Conservation (phyloP, 2,888 invertebrate genomes). For the Trissoscelio sp. region DNA sequence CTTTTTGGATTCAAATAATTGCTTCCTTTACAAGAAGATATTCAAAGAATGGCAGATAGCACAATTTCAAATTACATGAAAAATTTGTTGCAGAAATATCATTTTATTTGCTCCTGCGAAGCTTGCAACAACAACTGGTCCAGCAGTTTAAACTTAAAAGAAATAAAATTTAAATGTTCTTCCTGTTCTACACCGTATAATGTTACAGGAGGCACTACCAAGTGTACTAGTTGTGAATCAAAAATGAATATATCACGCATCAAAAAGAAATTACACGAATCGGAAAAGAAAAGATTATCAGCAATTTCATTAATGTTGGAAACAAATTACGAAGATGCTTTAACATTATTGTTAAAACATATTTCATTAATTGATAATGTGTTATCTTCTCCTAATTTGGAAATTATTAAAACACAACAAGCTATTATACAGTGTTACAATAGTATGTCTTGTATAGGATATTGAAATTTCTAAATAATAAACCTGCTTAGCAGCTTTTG, state of each 20-base stretch:
- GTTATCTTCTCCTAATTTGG: conserved; percentile 77
- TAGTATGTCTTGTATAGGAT: conserved; percentile 72
- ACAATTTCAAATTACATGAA: too few relatives aligned
- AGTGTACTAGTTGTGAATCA: conserved; percentile 72
- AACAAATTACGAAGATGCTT: conserved; percentile 77
- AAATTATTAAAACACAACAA: conserved; percentile 81
- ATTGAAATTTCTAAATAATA: neutral
- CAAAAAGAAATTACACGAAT: conserved; percentile 74
- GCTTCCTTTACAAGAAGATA: too few relatives aligned
- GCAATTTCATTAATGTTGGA: conserved; percentile 79
- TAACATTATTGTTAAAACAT: conserved; percentile 77
- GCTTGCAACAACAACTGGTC: conserved; percentile 83
- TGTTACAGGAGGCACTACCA: neutral
- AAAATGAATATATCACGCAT: conserved; percentile 74
- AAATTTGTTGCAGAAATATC: conserved; percentile 82
- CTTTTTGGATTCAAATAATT: too few relatives aligned
- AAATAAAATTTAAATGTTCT: conserved; percentile 74
- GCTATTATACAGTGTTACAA: conserved; percentile 82
- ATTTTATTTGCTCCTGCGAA: conserved; percentile 82
- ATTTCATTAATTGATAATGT: conserved; percentile 76
- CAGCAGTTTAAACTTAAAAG: conserved; percentile 70
- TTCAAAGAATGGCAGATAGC: too few relatives aligned
- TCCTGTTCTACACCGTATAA: conserved; percentile 26
- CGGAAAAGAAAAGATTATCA: conserved; percentile 73
- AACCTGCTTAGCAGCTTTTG: too few relatives aligned